These are phyloP conservation scores for Idaea dimidiata DNA, from an alignment of 2,888 invertebrate genomes.

Conservation along the genomic window DNA sequence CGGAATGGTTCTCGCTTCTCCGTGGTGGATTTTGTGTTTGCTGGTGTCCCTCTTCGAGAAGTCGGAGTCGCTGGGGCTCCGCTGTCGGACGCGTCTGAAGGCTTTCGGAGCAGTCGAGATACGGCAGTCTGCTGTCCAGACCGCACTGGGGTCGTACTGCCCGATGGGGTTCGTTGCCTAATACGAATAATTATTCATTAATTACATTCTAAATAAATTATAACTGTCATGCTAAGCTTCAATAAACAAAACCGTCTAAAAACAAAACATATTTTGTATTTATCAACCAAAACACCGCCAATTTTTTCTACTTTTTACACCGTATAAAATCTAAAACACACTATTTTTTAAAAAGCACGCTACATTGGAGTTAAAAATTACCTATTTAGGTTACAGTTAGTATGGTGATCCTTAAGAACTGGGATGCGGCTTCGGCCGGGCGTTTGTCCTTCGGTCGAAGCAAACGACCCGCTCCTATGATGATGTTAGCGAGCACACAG, in stretches of 20 bases:
- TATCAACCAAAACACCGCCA: constrained; percentile 23
- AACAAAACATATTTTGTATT: constrained; percentile 24
- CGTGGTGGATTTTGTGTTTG: constrained; percentile 62
- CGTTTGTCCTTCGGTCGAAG: constrained; percentile 74
- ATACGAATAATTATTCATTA: constrained; percentile 26
- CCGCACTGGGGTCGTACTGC: constrained; percentile 86
- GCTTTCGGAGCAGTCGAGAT: constrained; percentile 83
- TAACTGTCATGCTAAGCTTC: constrained; percentile 35
- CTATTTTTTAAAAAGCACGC: constrained; percentile 27
- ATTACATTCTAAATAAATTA: constrained; percentile 13
- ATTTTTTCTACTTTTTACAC: constrained; percentile 11
- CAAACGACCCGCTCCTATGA: constrained; percentile 77
- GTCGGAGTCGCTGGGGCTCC: constrained; percentile 74
- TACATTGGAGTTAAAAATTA: constrained; percentile 44
- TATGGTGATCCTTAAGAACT: constrained; percentile 74
- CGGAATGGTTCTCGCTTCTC: constrained; percentile 87
- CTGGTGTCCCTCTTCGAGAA: constrained; percentile 64
- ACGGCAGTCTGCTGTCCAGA: constrained; percentile 83
- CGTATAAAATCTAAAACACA: constrained; percentile 27
- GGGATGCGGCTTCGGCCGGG: constrained; percentile 77
- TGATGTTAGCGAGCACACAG: constrained; percentile 72
- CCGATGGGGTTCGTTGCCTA: constrained; percentile 89
- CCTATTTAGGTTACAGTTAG: constrained; percentile 76
- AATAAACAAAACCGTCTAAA: constrained; percentile 20
- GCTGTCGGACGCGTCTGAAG: constrained; percentile 86